Evolutionary conservation across 2,113 vertebrate species (phyloP).

Genomic region (Ochotona curzoniae): DNA sequence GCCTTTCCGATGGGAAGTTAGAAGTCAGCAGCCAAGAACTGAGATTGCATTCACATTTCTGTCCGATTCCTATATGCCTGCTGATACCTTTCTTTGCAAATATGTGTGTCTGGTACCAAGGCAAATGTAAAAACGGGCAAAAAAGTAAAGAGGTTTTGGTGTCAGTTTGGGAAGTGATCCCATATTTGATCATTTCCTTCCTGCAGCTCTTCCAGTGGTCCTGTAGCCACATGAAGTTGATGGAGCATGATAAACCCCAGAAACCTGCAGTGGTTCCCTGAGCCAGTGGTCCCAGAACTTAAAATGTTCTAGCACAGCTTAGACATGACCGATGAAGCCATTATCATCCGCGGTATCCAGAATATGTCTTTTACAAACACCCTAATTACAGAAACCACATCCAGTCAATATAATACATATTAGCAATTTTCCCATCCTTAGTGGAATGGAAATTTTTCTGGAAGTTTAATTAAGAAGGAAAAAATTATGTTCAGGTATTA

Average conservation of each 20-base stretch:
- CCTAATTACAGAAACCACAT: slow-evolving; percentile 49
- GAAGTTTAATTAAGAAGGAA: slow-evolving; percentile 78
- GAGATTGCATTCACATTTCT: neutral
- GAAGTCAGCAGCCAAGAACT: slow-evolving; percentile 19
- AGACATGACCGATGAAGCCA: slow-evolving; percentile 57
- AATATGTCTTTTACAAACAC: neutral
- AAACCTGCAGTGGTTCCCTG: slow-evolving; percentile 53
- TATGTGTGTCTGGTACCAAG: neutral
- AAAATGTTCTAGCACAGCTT: slow-evolving; percentile 61
- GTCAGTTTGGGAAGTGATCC: slow-evolving; percentile 14
- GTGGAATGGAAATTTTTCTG: slow-evolving; percentile 71
- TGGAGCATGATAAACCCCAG: slow-evolving; percentile 46
- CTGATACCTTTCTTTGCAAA: slow-evolving; percentile 60
- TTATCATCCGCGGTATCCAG: slow-evolving; percentile 58
- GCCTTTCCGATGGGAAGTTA: neutral
- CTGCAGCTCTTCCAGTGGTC: neutral
- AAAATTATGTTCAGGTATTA: slow-evolving; percentile 74
- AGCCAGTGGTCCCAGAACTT: slow-evolving; percentile 69
- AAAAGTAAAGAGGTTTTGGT: slow-evolving; percentile 49
- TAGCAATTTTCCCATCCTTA: slow-evolving; percentile 64
- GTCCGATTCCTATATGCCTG: slow-evolving; percentile 58
- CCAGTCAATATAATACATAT: slow-evolving; percentile 71
- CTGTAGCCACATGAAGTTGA: slow-evolving; percentile 10
- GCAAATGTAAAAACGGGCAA: slow-evolving; percentile 1
- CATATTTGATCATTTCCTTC: slow-evolving; percentile 66